phyloP scores from a whole-genome alignment of 2,797 vertebrate genomes.

The Tapera naevia region DNA sequence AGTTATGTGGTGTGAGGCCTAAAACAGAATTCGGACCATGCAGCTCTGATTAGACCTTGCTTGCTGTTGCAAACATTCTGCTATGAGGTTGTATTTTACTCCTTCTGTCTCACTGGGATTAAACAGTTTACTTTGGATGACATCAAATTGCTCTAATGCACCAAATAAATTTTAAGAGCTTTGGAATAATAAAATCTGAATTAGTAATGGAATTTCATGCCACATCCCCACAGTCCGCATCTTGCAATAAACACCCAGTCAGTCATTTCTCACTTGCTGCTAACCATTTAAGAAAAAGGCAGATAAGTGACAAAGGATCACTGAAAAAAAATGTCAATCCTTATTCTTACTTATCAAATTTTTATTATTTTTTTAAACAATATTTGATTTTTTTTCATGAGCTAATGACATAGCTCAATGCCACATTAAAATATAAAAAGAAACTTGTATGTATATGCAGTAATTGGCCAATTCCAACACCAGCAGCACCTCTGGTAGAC shows the following conservation, averaged over 20 bases:
- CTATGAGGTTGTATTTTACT: not conserved
- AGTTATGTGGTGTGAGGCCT: not conserved
- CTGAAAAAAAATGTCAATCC: not conserved
- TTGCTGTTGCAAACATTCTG: not conserved
- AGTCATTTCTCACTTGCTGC: not conserved
- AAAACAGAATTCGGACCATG: not conserved
- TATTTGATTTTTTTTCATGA: not conserved
- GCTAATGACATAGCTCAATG: not conserved
- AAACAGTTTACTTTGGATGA: not conserved
- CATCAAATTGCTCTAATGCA: not conserved
- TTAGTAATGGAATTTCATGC: conserved; percentile 6
- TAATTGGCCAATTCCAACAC: not conserved
- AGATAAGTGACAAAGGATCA: not conserved
- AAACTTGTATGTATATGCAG: not conserved
- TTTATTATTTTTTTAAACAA: conserved; percentile 8
- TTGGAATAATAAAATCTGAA: not conserved
- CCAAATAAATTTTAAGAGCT: not conserved
- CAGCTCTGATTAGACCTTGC: not conserved
- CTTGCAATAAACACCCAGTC: conserved; percentile 5
- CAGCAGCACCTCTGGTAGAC: not conserved
- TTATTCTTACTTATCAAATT: conserved; percentile 3
- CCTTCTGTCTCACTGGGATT: not conserved
- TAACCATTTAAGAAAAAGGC: conserved; percentile 6
- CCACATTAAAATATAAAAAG: not conserved
- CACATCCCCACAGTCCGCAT: not conserved